These are phyloP conservation scores for Conopomorpha cramerella DNA, from an alignment of 1,140 invertebrate genomes.

Conservation along the genomic window DNA sequence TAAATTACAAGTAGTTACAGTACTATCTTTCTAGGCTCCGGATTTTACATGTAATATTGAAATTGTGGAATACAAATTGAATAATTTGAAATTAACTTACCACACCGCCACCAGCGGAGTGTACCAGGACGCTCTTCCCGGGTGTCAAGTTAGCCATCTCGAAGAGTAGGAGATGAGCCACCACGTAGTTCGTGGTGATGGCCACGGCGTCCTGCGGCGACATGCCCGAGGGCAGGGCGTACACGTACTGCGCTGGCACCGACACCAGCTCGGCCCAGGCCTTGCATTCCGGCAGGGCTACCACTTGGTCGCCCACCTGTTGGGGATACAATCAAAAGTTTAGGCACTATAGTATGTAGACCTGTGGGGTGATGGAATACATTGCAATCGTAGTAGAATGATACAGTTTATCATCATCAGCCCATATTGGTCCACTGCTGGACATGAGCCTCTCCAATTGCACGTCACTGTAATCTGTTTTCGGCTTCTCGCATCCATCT, in stretches of 20 bases:
- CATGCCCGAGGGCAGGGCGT: conserved; percentile 78
- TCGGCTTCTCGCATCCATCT: no score
- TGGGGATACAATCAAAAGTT: no score
- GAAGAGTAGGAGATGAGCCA: conserved; percentile 85
- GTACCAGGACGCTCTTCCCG: conserved; percentile 81
- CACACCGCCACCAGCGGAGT: conserved; percentile 87
- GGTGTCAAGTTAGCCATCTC: conserved; percentile 77
- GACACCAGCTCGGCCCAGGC: conserved; percentile 86
- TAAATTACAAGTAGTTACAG: no score
- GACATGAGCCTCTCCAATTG: no score
- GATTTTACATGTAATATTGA: no score
- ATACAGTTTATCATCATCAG: no score
- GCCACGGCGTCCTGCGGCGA: conserved; percentile 79
- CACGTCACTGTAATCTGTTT: no score
- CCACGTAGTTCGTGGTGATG: conserved; percentile 84
- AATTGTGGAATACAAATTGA: no score
- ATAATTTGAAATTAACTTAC: no score
- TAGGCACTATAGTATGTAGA: conserved; percentile 1
- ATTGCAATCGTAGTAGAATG: no score
- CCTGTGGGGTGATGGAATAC: conserved; percentile 3
- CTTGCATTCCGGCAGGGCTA: conserved; percentile 80
- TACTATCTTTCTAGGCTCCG: no score
- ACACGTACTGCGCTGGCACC: conserved; percentile 78
- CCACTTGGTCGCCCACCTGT: conserved; percentile 84
- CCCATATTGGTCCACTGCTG: no score